Conservation (phyloP, 2,797 vertebrate genomes). For the Steatocranus sp. region DNA sequence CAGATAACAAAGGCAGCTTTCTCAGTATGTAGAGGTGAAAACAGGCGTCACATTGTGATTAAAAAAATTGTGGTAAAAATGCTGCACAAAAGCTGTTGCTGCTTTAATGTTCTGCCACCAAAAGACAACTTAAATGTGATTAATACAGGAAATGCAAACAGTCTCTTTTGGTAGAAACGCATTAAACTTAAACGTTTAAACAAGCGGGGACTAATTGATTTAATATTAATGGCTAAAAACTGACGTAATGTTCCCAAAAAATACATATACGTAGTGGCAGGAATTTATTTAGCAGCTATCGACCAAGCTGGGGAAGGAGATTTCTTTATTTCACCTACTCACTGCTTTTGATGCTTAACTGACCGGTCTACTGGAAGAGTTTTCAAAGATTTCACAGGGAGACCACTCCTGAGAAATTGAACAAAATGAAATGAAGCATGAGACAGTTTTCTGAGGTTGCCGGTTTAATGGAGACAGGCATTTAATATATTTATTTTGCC, state of each 20-base stretch:
- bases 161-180: neutral
- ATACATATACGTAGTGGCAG: constrained; percentile 12
- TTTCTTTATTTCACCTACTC: constrained; percentile 51
- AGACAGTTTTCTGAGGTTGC: constrained; percentile 48
- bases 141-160: neutral
- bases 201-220: neutral
- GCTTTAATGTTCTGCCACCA: neutral
- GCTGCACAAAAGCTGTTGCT: neutral
- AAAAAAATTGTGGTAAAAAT: neutral
- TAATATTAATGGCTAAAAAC: neutral
- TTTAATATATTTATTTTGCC: constrained; percentile 66
- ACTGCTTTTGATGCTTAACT: constrained; percentile 55
- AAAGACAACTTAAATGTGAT: neutral
- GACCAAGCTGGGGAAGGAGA: constrained; percentile 20
- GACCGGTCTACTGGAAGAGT: constrained; percentile 57
- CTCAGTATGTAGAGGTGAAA: neutral
- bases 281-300: constrained; percentile 35
- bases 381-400: constrained; percentile 61
- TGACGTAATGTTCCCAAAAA: neutral
- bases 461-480: constrained; percentile 58
- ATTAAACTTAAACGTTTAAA: neutral
- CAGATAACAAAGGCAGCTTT: constrained; percentile 77
- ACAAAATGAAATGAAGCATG: constrained; percentile 63
- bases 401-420: constrained; percentile 55
- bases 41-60: neutral